Evolutionary conservation across 2,888 invertebrate genomes (phyloP).

Genomic region (Eudasyphora cyanicolor): DNA sequence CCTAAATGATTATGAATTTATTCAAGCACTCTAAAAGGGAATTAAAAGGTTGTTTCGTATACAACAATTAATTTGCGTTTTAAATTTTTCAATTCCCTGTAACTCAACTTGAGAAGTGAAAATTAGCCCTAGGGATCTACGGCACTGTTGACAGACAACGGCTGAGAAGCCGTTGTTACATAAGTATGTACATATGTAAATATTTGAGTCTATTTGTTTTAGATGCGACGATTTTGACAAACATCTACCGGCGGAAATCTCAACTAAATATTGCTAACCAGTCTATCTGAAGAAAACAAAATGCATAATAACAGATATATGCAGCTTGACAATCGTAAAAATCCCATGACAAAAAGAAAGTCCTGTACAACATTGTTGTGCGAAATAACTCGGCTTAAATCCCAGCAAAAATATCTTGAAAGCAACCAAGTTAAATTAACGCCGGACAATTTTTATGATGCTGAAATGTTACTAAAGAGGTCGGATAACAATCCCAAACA

Average conservation of each 20-base stretch:
- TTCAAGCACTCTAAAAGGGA: no score
- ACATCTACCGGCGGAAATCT: neutral
- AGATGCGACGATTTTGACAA: neutral
- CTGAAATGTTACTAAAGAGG: neutral
- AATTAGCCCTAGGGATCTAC: no score
- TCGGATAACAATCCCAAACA: conserved; percentile 12
- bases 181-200: no score
- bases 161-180: no score
- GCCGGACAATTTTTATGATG: conserved; percentile 72
- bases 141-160: no score
- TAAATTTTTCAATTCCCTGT: no score
- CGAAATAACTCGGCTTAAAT: conserved; percentile 78
- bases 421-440: conserved; percentile 77
- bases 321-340: neutral
- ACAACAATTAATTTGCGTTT: no score
- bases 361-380: conserved; percentile 75
- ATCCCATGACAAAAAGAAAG: conserved; percentile 62
- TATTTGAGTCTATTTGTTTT: neutral
- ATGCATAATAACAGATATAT: neutral
- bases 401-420: conserved; percentile 79
- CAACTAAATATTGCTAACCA: neutral
- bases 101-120: no score
- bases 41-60: no score
- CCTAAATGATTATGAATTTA: no score
- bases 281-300: neutral